Percentiles rank a stretch among this genome's conserved stretches.
Conservation (phyloP, 1,140 invertebrate genomes). For the Hylaeus anthracinus region DNA sequence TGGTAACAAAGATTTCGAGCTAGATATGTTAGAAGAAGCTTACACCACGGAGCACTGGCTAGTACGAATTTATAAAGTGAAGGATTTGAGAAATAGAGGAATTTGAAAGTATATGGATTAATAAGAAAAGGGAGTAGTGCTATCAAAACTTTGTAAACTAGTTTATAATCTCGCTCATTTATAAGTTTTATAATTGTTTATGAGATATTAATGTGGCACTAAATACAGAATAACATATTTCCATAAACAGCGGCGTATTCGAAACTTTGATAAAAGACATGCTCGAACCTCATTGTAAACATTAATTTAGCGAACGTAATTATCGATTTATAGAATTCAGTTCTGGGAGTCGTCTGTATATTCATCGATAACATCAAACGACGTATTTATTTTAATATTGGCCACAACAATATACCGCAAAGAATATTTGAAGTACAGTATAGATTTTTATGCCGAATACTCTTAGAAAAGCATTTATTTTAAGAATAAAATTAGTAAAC, state of each 20-base stretch:
- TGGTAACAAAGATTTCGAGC: slow-evolving; percentile 96
- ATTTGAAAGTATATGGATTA: slow-evolving; percentile 58
- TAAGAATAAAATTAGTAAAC: background rate
- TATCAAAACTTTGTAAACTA: slow-evolving; percentile 34
- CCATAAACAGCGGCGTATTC: slow-evolving; percentile 16
- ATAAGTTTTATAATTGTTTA: slow-evolving; percentile 33
- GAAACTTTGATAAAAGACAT: slow-evolving; percentile 35
- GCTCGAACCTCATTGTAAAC: slow-evolving; percentile 18
- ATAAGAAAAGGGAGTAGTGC: slow-evolving; percentile 6
- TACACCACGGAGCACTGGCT: slow-evolving; percentile 98
- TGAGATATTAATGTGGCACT: slow-evolving; percentile 38
- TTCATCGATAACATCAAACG: background rate
- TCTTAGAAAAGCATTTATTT: slow-evolving; percentile 10
- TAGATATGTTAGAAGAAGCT: slow-evolving; percentile 95
- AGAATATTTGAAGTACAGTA: background rate
- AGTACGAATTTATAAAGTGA: slow-evolving; percentile 97
- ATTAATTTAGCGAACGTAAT: slow-evolving; percentile 25
- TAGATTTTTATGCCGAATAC: background rate
- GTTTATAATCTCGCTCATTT: slow-evolving; percentile 42
- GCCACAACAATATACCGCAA: slow-evolving; percentile 5
- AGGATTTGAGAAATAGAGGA: slow-evolving; percentile 92
- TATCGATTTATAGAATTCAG: slow-evolving; percentile 10
- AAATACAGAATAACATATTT: slow-evolving; percentile 40
- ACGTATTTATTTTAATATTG: slow-evolving; percentile 1
- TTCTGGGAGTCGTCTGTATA: slow-evolving; percentile 34